Evolutionary conservation across 2,113 vertebrate species (phyloP).

Genomic region (Dascyllus trimaculatus): DNA sequence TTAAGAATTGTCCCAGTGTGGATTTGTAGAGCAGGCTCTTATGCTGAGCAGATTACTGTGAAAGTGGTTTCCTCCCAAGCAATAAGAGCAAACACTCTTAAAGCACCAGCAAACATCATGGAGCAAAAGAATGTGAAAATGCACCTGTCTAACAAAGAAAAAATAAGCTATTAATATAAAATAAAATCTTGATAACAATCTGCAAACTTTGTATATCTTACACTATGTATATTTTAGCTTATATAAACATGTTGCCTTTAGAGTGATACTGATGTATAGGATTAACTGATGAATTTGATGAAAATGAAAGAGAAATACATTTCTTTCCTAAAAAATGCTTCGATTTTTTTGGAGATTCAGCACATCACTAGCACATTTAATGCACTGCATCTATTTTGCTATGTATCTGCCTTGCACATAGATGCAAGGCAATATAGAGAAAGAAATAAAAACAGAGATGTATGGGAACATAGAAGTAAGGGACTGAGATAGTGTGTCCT

Average conservation of each 20-base stretch:
- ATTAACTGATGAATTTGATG: neutral
- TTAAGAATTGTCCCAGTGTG: constrained; percentile 44
- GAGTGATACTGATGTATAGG: too few relatives aligned
- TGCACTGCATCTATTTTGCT: neutral
- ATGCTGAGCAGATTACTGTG: constrained; percentile 61
- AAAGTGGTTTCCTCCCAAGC: constrained; percentile 47
- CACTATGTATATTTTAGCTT: too few relatives aligned
- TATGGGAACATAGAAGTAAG: constrained; percentile 18
- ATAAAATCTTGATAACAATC: too few relatives aligned
- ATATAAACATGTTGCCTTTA: too few relatives aligned
- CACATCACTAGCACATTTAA: constrained; percentile 2
- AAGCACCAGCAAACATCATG: neutral
- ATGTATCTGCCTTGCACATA: neutral
- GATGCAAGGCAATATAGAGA: neutral
- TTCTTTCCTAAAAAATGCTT: neutral
- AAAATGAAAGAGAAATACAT: neutral
- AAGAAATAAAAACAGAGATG: constrained; percentile 24
- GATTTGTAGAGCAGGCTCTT: constrained; percentile 38
- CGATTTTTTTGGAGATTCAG: neutral
- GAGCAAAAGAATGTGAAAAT: neutral
- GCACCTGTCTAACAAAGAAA: too few relatives aligned
- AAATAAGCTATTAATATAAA: too few relatives aligned
- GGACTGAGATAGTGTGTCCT: constrained; percentile 27
- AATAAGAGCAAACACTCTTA: constrained; percentile 14
- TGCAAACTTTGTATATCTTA: too few relatives aligned